A percentile compares a stretch with the other conserved stretches of the same genome.
Conservation (phyloP, 1,140 invertebrate genomes). For the Zelostemma sp. region DNA sequence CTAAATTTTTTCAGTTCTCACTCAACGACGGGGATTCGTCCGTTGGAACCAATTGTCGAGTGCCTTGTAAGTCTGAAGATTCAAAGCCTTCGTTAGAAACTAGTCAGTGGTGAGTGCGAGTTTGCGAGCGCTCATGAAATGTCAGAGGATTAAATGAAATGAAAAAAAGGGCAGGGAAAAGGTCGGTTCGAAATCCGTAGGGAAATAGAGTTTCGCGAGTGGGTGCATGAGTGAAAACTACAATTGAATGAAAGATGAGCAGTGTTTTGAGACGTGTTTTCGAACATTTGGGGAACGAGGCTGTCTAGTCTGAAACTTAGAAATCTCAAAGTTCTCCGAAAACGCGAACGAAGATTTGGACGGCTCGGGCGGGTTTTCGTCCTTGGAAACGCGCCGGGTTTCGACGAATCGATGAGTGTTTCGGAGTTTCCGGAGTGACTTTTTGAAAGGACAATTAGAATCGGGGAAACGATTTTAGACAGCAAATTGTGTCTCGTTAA, state of each 20-base stretch:
- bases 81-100: constrained; percentile 57
- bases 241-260: constrained; percentile 13
- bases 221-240: constrained; percentile 28
- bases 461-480: constrained; percentile 36
- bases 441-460: constrained; percentile 5
- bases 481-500: constrained; percentile 55
- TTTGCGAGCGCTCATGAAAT: neutral
- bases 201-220: constrained; percentile 40
- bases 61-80: constrained; percentile 49
- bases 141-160: constrained; percentile 49
- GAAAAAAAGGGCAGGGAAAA: constrained; percentile 27
- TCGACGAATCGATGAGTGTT: constrained; percentile 7
- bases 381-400: too few species aligned
- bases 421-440: constrained; percentile 1
- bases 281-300: constrained; percentile 55
- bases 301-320: constrained; percentile 67
- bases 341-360: constrained; percentile 26
- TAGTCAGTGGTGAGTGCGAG: constrained; percentile 54
- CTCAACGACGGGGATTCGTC: neutral
- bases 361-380: constrained; percentile 4
- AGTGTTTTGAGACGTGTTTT: constrained; percentile 37
- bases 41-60: constrained; percentile 46
- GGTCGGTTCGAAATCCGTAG: constrained; percentile 41
- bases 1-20: too few species aligned
- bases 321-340: constrained; percentile 58